phyloP scores from a whole-genome alignment of 2,888 invertebrate species.

The Acrobasis suavella region DNA sequence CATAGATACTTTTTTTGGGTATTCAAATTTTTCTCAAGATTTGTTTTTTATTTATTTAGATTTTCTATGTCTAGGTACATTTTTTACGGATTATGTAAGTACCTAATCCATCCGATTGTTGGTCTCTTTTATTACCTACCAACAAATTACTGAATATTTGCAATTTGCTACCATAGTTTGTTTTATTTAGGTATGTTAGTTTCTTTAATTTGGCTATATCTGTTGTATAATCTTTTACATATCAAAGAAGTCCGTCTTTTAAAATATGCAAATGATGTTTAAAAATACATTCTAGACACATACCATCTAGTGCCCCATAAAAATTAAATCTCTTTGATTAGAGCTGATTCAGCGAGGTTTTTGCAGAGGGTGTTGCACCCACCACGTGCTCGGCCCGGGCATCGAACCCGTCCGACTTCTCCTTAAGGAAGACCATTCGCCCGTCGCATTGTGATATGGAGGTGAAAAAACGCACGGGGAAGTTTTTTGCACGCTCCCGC shows the following conservation, averaged over 20 bases:
- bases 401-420: conserved; percentile 59
- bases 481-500: conserved; percentile 31
- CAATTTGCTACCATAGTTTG: too few relatives aligned
- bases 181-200: too few relatives aligned
- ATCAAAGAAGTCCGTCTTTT: neutral
- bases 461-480: conserved; percentile 6
- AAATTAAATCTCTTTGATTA: conserved; percentile 36
- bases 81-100: too few relatives aligned
- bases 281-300: conserved; percentile 10
- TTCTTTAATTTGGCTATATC: too few relatives aligned
- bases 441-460: conserved; percentile 43
- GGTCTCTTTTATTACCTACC: too few relatives aligned
- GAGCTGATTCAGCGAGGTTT: conserved; percentile 33
- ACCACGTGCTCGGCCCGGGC: conserved; percentile 65
- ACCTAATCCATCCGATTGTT: too few relatives aligned
- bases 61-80: too few relatives aligned
- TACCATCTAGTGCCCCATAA: conserved; percentile 21
- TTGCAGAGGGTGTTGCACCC: conserved; percentile 61
- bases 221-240: too few relatives aligned
- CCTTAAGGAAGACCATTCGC: conserved; percentile 66
- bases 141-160: too few relatives aligned
- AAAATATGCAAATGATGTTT: neutral
- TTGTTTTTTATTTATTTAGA: too few relatives aligned
- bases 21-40: too few relatives aligned
- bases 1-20: too few relatives aligned